These are phyloP conservation scores for Andrena hattorfiana DNA, from an alignment of 2,888 invertebrate species.

Conservation along the genomic window DNA sequence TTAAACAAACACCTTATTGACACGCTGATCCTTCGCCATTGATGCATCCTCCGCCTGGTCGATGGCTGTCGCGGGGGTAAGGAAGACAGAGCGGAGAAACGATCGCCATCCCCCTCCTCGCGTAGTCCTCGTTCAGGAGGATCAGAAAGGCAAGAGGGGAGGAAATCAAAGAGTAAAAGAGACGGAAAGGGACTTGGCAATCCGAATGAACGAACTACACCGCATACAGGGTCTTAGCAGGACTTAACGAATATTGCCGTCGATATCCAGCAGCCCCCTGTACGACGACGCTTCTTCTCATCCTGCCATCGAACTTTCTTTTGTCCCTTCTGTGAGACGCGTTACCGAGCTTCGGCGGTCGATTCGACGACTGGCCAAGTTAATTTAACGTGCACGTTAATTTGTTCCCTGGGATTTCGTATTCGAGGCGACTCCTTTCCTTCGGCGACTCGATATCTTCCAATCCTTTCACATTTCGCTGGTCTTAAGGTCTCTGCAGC, in stretches of 20 bases:
- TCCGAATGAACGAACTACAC: slow-evolving; percentile 77
- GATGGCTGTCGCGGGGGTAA: slow-evolving; percentile 44
- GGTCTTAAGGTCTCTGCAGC: slow-evolving; percentile 3
- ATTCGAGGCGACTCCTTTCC: slow-evolving; percentile 28
- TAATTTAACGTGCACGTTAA: slow-evolving; percentile 62
- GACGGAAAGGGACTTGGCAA: slow-evolving; percentile 70
- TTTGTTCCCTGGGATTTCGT: slow-evolving; percentile 47
- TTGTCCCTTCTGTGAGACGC: slow-evolving; percentile 63
- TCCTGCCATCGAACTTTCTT: slow-evolving; percentile 54
- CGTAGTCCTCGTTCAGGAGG: slow-evolving; percentile 44
- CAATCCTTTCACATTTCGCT: slow-evolving; percentile 27
- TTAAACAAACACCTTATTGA: slow-evolving; percentile 83
- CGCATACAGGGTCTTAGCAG: slow-evolving; percentile 79
- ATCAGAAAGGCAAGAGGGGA: slow-evolving; percentile 47
- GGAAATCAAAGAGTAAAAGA: slow-evolving; percentile 51
- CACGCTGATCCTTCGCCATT: slow-evolving; percentile 78
- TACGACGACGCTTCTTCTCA: slow-evolving; percentile 51
- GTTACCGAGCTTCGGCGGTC: slow-evolving; percentile 62
- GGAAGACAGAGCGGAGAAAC: slow-evolving; percentile 58
- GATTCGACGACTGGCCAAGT: slow-evolving; percentile 61
- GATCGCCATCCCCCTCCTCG: slow-evolving; percentile 48
- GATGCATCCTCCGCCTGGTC: slow-evolving; percentile 40
- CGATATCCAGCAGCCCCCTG: slow-evolving; percentile 77
- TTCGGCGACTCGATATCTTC: slow-evolving; percentile 23
- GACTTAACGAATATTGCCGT: slow-evolving; percentile 83